Conservation (phyloP, 2,797 vertebrate genomes). For the Glyptemys insculpta region DNA sequence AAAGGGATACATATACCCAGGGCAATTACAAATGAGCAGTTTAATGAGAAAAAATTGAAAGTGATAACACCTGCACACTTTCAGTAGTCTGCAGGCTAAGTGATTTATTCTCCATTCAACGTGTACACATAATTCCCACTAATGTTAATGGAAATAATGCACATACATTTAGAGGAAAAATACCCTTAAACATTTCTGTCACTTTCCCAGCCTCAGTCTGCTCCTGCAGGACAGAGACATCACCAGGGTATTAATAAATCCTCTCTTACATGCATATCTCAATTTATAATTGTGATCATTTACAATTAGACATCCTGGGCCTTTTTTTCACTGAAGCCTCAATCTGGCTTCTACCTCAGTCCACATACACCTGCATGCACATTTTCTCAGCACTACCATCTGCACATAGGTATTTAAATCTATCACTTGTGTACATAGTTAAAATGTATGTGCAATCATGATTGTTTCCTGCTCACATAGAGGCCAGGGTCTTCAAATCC, state of each 20-base stretch:
- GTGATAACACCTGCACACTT: background rate
- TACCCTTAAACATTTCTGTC: background rate
- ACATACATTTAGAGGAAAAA: conserved; percentile 49
- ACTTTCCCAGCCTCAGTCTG: conserved; percentile 5
- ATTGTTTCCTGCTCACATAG: conserved; percentile 18
- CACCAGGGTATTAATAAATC: conserved; percentile 38
- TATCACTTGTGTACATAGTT: background rate
- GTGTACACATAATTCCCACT: conserved; percentile 29
- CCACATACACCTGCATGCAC: background rate
- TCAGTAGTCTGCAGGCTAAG: background rate
- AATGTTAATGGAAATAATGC: background rate
- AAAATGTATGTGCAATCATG: conserved; percentile 6
- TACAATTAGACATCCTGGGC: background rate
- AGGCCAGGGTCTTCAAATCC: conserved; percentile 35
- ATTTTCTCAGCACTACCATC: background rate
- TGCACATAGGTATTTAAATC: background rate
- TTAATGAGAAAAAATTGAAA: conserved; percentile 58
- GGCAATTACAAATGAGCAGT: conserved; percentile 39
- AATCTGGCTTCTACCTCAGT: background rate
- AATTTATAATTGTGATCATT: conserved; percentile 44
- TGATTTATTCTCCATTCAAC: conserved; percentile 38
- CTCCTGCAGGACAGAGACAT: background rate
- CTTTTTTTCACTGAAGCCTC: background rate
- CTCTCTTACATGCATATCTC: conserved; percentile 16
- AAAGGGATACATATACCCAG: background rate